A percentile compares a stretch with the other conserved stretches of the same genome.
Evolutionary conservation across 2,113 vertebrate species (phyloP).

Genomic region (Silurus asotus): DNA sequence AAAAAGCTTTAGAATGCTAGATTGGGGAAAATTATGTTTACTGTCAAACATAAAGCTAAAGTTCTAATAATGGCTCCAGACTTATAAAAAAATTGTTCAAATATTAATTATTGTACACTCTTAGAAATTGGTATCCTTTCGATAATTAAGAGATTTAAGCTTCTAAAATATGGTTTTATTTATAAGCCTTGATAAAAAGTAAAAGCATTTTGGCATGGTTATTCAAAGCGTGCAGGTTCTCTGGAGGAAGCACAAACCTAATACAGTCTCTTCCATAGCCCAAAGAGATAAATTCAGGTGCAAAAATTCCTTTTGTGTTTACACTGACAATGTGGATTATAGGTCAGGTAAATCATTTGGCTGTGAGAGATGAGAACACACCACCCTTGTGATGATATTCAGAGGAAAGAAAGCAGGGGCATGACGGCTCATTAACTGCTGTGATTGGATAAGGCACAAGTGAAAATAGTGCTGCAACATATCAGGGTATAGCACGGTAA

Average conservation of each 20-base stretch:
- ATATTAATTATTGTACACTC: background rate
- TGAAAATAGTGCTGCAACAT: conserved; percentile 36
- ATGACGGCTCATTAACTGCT: conserved; percentile 54
- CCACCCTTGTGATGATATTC: conserved; percentile 36
- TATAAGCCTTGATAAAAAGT: background rate
- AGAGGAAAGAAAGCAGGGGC: conserved; percentile 35
- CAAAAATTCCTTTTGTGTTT: conserved; percentile 17
- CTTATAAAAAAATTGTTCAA: background rate
- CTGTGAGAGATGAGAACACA: conserved; percentile 33
- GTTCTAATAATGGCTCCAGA: background rate
- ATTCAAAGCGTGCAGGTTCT: background rate
- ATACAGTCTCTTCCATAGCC: background rate
- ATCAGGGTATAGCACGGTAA: conserved; percentile 31
- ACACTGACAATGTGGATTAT: conserved; percentile 36
- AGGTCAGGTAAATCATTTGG: conserved; percentile 23
- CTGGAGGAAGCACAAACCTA: background rate
- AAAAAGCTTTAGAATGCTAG: background rate
- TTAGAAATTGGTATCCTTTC: background rate
- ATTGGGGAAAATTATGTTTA: background rate
- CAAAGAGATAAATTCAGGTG: background rate
- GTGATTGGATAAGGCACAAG: conserved; percentile 57
- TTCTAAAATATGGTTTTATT: background rate
- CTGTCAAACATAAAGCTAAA: background rate
- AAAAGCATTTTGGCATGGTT: background rate
- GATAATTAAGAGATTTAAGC: background rate